phyloP scores from a whole-genome alignment of 2,888 invertebrate species.

The Dicyrtoma fusca region DNA sequence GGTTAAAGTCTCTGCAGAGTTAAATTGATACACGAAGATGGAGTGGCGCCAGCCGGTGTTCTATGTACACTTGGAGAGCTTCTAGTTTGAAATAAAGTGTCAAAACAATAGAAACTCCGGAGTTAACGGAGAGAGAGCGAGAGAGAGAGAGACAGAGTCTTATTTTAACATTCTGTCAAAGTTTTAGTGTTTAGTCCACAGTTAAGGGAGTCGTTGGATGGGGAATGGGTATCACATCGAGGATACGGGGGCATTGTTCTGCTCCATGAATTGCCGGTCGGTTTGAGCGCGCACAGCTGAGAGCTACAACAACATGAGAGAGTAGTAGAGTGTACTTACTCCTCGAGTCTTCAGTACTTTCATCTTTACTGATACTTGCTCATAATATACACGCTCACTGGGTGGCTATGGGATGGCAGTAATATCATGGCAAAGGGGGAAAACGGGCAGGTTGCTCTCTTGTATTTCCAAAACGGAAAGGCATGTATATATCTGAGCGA shows the following conservation, averaged over 20 bases:
- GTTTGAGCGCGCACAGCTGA: slow-evolving; percentile 41
- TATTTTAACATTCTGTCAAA: slow-evolving; percentile 18
- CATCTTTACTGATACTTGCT: no score
- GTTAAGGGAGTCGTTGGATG: no score
- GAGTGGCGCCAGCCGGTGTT: slow-evolving; percentile 17
- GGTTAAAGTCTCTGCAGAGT: no score
- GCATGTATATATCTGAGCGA: background rate
- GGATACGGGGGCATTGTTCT: slow-evolving; percentile 39
- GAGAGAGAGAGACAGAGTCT: background rate
- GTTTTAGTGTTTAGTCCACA: background rate
- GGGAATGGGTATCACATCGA: no score
- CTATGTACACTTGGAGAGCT: background rate
- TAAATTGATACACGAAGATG: background rate
- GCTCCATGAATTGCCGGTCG: slow-evolving; percentile 11
- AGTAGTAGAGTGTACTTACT: no score
- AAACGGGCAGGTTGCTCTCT: background rate
- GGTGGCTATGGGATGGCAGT: no score
- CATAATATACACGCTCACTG: no score
- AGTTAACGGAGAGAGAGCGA: background rate
- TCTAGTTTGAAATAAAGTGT: slow-evolving; percentile 9
- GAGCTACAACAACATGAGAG: slow-evolving; percentile 11
- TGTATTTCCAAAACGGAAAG: background rate
- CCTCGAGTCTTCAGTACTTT: no score
- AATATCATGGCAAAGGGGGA: background rate
- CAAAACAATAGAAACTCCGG: slow-evolving; percentile 12